Evolutionary conservation across 2,113 vertebrate genomes (phyloP).

Genomic region (Dissostichus mawsoni): DNA sequence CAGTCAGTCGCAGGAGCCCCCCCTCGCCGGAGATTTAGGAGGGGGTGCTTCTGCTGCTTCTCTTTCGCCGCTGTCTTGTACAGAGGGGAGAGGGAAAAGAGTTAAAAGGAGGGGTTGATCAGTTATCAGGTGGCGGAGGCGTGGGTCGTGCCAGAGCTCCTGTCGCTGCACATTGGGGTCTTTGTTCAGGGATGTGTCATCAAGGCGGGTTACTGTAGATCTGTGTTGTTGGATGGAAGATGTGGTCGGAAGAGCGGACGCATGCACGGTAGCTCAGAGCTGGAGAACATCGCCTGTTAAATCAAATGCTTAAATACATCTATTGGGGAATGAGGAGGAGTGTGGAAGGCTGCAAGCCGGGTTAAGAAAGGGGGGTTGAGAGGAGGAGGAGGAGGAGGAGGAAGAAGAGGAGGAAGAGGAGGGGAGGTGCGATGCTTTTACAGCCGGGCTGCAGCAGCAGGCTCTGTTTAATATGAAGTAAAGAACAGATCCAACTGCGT

Average conservation of each 20-base stretch:
- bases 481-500: constrained; percentile 83
- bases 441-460: constrained; percentile 75
- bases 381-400: constrained; percentile 17
- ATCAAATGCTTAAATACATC: constrained; percentile 90
- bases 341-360: constrained; percentile 35
- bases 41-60: constrained; percentile 62
- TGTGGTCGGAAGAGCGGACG: constrained; percentile 14
- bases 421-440: constrained; percentile 69
- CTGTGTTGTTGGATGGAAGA: constrained; percentile 30
- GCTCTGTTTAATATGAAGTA: constrained; percentile 83
- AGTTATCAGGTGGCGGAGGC: constrained; percentile 88
- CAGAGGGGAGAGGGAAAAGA: constrained; percentile 84
- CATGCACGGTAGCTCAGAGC: constrained; percentile 68
- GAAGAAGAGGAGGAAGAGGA: constrained; percentile 33
- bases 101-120: constrained; percentile 59
- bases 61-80: constrained; percentile 83
- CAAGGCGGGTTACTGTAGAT: constrained; percentile 64
- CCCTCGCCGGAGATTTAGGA: constrained; percentile 84
- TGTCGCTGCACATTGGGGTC: constrained; percentile 88
- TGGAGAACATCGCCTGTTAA: constrained; percentile 86
- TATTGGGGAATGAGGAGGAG: constrained; percentile 81
- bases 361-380: constrained; percentile 26
- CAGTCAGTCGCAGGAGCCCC: constrained; percentile 95
- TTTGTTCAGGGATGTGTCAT: constrained; percentile 90
- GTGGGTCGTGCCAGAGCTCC: constrained; percentile 82